phyloP scores from a whole-genome alignment of 2,797 vertebrate species.

The Poeciliopsis gracilis region DNA sequence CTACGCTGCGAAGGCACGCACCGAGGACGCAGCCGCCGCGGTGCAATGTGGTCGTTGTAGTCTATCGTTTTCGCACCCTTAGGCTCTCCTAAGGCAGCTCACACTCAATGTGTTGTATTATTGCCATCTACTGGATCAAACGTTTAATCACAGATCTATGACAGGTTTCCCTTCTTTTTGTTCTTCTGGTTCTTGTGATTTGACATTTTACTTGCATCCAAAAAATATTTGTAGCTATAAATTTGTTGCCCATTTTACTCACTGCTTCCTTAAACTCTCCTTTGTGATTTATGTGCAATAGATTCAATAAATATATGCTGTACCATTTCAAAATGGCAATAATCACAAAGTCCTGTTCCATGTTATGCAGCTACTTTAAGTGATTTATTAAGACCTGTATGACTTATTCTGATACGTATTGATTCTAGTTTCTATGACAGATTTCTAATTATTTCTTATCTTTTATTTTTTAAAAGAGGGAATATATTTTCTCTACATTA shows the following conservation, averaged over 20 bases:
- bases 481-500: neutral
- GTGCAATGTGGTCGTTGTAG: slow-evolving; percentile 64
- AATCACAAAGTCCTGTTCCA: too few species aligned
- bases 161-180: neutral
- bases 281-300: too few species aligned
- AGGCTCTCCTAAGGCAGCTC: neutral
- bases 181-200: neutral
- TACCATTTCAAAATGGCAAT: too few species aligned
- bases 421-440: too few species aligned
- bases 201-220: neutral
- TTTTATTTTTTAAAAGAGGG: too few species aligned
- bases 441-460: too few species aligned
- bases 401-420: too few species aligned
- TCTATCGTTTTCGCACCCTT: slow-evolving; percentile 31
- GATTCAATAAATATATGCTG: too few species aligned
- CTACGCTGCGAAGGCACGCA: slow-evolving; percentile 60
- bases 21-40: slow-evolving; percentile 26
- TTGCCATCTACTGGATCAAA: neutral
- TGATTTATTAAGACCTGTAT: too few species aligned
- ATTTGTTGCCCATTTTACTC: neutral
- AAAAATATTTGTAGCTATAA: neutral
- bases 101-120: neutral
- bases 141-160: neutral
- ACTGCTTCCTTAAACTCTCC: too few species aligned
- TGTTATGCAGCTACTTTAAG: too few species aligned